A percentile compares a stretch with the other conserved stretches of the same genome.
These are phyloP conservation scores for Neocrepidodera transversa DNA, from an alignment of 2,888 invertebrate species.

Conservation along the genomic window DNA sequence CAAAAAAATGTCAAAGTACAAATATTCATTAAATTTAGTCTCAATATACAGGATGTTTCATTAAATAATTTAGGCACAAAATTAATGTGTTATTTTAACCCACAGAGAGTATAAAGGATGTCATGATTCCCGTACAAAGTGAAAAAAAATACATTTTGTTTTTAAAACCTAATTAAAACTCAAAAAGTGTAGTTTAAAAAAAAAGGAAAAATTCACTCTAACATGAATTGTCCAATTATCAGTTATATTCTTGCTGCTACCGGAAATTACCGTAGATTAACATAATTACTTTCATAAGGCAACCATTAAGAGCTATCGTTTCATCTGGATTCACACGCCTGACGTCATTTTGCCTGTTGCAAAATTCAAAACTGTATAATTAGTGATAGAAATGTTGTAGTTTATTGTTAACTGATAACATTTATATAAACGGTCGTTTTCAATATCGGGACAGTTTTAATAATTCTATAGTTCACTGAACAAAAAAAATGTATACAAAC, in stretches of 20 bases:
- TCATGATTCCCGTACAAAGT: too few relatives aligned
- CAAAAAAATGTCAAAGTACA: too few relatives aligned
- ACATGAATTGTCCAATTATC: slow-evolving; percentile 22
- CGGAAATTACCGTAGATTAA: slow-evolving; percentile 33
- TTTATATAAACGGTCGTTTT: neutral
- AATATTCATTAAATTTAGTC: too few relatives aligned
- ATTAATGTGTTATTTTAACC: too few relatives aligned
- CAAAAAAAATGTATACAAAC: too few relatives aligned
- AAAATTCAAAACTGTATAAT: slow-evolving; percentile 12
- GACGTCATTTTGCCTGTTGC: slow-evolving; percentile 28
- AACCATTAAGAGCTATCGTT: slow-evolving; percentile 30
- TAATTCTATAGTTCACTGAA: neutral
- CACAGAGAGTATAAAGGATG: too few relatives aligned
- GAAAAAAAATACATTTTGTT: too few relatives aligned
- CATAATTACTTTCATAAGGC: slow-evolving; percentile 34
- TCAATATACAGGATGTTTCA: too few relatives aligned
- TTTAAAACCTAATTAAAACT: too few relatives aligned
- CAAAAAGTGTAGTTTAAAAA: too few relatives aligned
- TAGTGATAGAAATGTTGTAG: neutral
- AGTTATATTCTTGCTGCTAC: slow-evolving; percentile 12
- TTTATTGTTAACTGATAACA: neutral
- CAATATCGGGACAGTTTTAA: neutral
- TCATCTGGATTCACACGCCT: slow-evolving; percentile 30
- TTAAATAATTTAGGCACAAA: too few relatives aligned
- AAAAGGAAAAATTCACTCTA: too few relatives aligned